Evolutionary conservation across 30 jellyfish, hydroid and myxozoan species (phyloP), one percentile per base, ranked within the genome.

Genomic region (Hydra vulgaris): DNA sequence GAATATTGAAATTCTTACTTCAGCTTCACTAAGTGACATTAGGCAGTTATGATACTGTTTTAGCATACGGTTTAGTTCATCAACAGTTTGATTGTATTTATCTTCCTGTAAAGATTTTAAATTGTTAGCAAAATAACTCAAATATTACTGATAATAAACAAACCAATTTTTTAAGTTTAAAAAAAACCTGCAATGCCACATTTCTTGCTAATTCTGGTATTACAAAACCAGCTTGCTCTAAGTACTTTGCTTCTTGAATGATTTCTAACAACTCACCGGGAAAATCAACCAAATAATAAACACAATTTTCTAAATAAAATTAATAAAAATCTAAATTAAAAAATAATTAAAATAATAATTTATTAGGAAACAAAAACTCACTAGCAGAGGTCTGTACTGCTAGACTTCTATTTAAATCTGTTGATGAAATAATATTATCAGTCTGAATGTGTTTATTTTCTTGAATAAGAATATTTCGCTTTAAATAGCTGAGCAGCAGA

Each of bases 141-240:
- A n/a, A n/a, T n/a, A n/a, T n/a, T n/a, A n/a, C n/a, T n/a, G n/a
- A n/a, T n/a, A n/a, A n/a, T n/a, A n/a, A n/a, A n/a, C n/a, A n/a
- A n/a, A n/a, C n/a, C n/a, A n/a, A n/a, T n/a, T n/a, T n/a, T n/a
- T n/a, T n/a, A n/a, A n/a, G n/a, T n/a, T n/a, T n/a, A n/a, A n/a
- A n/a, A n/a, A n/a, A n/a, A n/a, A 92, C 98, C 94, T 92, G 98
- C 27, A 92, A 85, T 17, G 98, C 98, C 22, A 92, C 98, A 69
- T 92, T 92, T 79, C 98, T 83, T 76, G 98, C 98, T 55, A 92
- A 74, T 56, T 92, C 98, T 22, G 98, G 98, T 55, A 92, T 81
- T 18, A 96, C 56, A 70, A 83, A 87, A 23, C 98, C 98, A 80
- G 94, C 95, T 76, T 92, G 98, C 69, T 92, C 98, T 79, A 92